Evolutionary conservation across 2,888 invertebrate species (phyloP), one percentile per base, ranked within the genome.

Genomic region (Cephus sareptanus): DNA sequence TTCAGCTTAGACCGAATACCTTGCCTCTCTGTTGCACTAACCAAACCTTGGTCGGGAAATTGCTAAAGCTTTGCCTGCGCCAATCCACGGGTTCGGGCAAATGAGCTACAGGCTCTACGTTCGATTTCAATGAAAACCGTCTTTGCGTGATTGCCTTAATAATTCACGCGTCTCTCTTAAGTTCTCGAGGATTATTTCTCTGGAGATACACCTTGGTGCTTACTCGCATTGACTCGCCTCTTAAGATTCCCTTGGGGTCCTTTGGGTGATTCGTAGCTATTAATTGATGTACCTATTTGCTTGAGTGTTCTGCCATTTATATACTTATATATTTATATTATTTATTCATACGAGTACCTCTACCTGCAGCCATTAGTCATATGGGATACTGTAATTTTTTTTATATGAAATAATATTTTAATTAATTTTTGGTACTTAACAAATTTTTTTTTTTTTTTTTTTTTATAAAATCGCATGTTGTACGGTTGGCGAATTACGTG

Each of bases 1-100:
- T 73, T 68, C 74, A 35, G 34, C 33, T 77, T 56, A 77, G 71
- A 71, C 71, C 31, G 71, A 31, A 71, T 33, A 35, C 23, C 35
- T 74, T 31, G 23, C n/a, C n/a, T 74, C 35, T 35, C 30, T 23
- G 34, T 33, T 68, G 0, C 9, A 9, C 23, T 56, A 56, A 56
- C 56, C 56, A 23, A 56, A 56, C 23, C 56, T 71, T 4, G 12
- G 6, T 33, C 4, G 71, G 33, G 9, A 71, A 71, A 71, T 71
- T 71, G 33, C 13, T 6, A 11, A 34, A 71, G 34, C 13, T 15
- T 31, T 12, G 12, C 71, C 71, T 31, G 56, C 56, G 23, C 56
- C 23, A 9, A 71, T 71, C 13, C 9, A 31, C 31, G 71, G 12
- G 2, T 71, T 71, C 71, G 31, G 12, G 31, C 71, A 71, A 71